Percentiles rank a stretch among this genome's conserved stretches.
phyloP scores from a whole-genome alignment of 2,797 vertebrate genomes.

The Brotogeris chrysoptera region DNA sequence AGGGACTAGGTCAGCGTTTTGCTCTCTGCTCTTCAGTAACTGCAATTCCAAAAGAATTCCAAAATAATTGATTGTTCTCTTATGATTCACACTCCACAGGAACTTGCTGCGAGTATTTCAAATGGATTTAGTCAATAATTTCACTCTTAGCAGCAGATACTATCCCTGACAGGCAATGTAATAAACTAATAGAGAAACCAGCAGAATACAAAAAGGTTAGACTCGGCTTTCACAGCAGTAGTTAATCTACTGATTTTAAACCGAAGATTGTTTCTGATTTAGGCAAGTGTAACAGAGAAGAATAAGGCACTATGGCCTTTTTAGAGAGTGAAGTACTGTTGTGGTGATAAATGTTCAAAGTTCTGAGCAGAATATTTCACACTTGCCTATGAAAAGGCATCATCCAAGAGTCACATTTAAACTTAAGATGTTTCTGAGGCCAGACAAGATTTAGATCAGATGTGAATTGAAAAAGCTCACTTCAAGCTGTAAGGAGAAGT shows the following conservation, averaged over 20 bases:
- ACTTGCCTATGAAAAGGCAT: neutral
- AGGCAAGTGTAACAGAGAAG: neutral
- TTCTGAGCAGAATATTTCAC: neutral
- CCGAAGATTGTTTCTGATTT: neutral
- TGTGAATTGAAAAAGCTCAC: neutral
- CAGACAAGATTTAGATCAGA: neutral
- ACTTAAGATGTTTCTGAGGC: neutral
- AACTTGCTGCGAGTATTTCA: neutral
- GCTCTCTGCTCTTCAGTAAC: neutral
- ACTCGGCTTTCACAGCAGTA: neutral
- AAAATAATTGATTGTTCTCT: neutral
- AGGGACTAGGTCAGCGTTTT: neutral
- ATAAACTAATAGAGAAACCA: neutral
- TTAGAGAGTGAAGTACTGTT: neutral
- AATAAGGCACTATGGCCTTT: fast-evolving
- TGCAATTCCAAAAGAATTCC: neutral
- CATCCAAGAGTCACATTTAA: neutral
- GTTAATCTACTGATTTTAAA: neutral
- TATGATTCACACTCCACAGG: neutral
- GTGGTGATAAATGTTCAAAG: neutral
- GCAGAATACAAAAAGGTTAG: neutral
- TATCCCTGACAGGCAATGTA: neutral
- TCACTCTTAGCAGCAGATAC: neutral
- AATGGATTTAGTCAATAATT: neutral
- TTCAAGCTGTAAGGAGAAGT: neutral